A percentile compares a stretch with the other conserved stretches of the same genome.
Conservation (phyloP, 2,888 invertebrate genomes). For the Yponomeuta evonymella region DNA sequence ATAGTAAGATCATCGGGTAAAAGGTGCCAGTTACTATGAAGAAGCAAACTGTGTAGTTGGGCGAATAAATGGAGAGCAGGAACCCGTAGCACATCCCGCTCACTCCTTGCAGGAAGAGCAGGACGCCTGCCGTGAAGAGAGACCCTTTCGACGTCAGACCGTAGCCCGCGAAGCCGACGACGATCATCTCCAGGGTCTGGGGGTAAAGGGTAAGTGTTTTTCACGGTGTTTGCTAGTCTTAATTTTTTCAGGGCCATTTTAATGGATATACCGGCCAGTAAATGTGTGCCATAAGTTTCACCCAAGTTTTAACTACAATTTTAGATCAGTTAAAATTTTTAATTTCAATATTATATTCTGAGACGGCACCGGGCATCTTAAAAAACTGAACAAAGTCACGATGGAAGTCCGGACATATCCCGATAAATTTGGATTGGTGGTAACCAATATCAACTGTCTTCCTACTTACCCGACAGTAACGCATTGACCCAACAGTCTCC, state of each 20-base stretch:
- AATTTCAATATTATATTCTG: too few species aligned
- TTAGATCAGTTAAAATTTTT: too few species aligned
- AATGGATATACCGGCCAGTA: too few species aligned
- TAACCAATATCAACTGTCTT: too few species aligned
- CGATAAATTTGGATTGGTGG: neutral
- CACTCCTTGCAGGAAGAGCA: slow-evolving; percentile 83
- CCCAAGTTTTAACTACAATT: too few species aligned
- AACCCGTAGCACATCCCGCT: slow-evolving; percentile 93
- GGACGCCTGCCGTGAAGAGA: slow-evolving; percentile 71
- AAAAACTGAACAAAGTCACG: too few species aligned
- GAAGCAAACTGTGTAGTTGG: slow-evolving; percentile 87
- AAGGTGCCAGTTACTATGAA: slow-evolving; percentile 92
- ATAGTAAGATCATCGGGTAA: slow-evolving; percentile 90
- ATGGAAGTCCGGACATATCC: neutral
- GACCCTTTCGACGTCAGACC: slow-evolving; percentile 79
- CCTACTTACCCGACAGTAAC: neutral
- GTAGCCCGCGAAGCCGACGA: slow-evolving; percentile 78
- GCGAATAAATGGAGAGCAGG: slow-evolving; percentile 86
- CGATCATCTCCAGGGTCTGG: slow-evolving; percentile 73
- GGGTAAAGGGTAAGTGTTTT: too few species aligned
- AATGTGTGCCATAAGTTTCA: too few species aligned
- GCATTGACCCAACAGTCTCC: too few species aligned
- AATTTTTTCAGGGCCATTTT: too few species aligned
- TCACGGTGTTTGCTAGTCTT: too few species aligned
- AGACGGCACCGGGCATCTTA: too few species aligned